Conservation (phyloP, 2,797 vertebrate species). For the Siniperca undulata region DNA sequence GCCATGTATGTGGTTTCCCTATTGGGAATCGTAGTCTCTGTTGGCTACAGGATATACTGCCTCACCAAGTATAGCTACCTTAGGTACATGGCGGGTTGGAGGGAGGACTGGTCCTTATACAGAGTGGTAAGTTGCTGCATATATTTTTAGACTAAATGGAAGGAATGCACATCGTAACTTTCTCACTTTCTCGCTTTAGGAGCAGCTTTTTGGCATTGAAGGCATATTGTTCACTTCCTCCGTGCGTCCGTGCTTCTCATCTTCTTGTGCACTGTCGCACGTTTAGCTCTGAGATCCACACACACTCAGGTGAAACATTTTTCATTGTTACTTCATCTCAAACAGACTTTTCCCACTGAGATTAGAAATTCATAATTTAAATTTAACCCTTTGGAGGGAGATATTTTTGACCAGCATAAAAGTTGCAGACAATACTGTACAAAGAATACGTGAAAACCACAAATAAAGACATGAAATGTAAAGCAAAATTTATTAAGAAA, state of each 20-base stretch:
- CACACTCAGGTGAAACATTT: constrained; percentile 65
- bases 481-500: background rate
- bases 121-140: constrained; percentile 34
- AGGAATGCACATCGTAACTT: background rate
- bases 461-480: background rate
- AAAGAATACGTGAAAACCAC: background rate
- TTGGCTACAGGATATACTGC: background rate
- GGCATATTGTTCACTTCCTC: constrained; percentile 52
- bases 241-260: constrained; percentile 68
- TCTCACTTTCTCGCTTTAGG: constrained; percentile 23
- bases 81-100: rapidly evolving
- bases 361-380: background rate
- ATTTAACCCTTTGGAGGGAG: background rate
- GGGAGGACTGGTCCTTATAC: rapidly evolving
- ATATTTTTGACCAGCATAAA: background rate
- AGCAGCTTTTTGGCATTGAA: background rate
- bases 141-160: background rate
- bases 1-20: constrained; percentile 76
- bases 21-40: constrained; percentile 57
- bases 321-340: background rate
- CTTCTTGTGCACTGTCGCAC: constrained; percentile 62
- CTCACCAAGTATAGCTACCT: rapidly evolving
- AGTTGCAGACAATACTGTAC: background rate
- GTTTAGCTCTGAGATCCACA: constrained; percentile 74
- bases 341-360: background rate